Base-by-base conservation (phyloP, 2,888 invertebrate species). In the Lissocephala sabroskyi region DNA sequence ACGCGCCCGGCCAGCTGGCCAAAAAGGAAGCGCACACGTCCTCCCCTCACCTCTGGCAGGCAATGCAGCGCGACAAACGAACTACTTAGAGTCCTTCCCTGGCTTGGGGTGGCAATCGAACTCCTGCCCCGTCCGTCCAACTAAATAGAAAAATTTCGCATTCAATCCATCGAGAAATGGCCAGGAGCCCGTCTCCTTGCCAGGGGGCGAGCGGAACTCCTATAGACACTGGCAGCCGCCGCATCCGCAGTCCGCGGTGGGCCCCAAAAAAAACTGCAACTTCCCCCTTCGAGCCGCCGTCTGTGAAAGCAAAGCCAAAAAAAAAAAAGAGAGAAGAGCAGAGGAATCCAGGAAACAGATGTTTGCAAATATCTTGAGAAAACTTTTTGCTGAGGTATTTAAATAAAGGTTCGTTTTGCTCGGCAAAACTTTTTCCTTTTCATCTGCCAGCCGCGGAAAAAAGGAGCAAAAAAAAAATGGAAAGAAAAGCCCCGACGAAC, bases 301-400 rank as follows among this genome's bases (percentile, higher is more conserved):
- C 11, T 30, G 35, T 35, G 35, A 7, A 10, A 7, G 13, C 16
- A 16, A n/a, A n/a, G n/a, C n/a, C n/a, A n/a, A n/a, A n/a, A n/a
- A n/a, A n/a, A n/a, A n/a, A n/a, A n/a, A n/a, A n/a, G n/a, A n/a
- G n/a, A n/a, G n/a, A n/a, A n/a, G n/a, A n/a, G n/a, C n/a, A n/a
- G n/a, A n/a, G 13, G 35, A 14, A 16, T 35, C 13, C 65, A 53
- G 62, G 62, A 78, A 71, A 75, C 71, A 71, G 75, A 75, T 78
- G 71, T 78, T 71, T 77, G 78, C 78, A 77, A 71, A 71, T 75
- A 75, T 71, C 71, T 71, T 71, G 55, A 58, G 56, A 66, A 66
- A 71, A 66, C 57, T 77, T 75, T 77, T 58, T 63, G 66, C 61
- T 55, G 56, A 54, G 78, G 71, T 71, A 78, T 71, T 75, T 78